Conservation (phyloP, 2,888 invertebrate species). For the Hirtodrosophila confusa region DNA sequence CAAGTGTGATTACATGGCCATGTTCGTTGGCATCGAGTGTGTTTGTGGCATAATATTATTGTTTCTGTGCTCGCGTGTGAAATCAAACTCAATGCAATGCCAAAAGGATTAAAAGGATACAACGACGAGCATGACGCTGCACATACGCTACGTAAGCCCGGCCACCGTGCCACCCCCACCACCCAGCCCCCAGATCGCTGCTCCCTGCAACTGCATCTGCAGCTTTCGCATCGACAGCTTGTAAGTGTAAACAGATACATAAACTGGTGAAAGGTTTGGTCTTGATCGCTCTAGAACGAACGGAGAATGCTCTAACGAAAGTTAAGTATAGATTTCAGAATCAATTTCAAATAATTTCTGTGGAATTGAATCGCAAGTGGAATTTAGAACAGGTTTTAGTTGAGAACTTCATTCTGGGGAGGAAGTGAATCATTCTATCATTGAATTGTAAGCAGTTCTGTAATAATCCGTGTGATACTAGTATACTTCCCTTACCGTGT, state of each 20-base stretch:
- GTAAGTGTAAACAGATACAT: constrained; percentile 76
- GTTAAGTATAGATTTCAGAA: too few species aligned
- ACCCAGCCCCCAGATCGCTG: background rate
- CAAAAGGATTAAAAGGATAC: constrained; percentile 79
- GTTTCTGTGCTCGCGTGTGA: constrained; percentile 80
- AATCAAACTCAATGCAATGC: constrained; percentile 77
- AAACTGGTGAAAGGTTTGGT: constrained; percentile 31
- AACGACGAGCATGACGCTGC: constrained; percentile 50
- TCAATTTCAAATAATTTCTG: too few species aligned
- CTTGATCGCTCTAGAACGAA: constrained; percentile 10
- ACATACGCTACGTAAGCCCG: constrained; percentile 38
- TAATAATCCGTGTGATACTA: too few species aligned
- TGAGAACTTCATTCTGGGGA: too few species aligned
- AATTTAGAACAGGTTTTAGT: too few species aligned
- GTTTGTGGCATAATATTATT: constrained; percentile 80
- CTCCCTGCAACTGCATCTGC: constrained; percentile 10
- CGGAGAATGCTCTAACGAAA: constrained; percentile 17
- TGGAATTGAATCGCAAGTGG: too few species aligned
- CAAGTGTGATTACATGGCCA: constrained; percentile 79
- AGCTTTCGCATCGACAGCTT: constrained; percentile 52
- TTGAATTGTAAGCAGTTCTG: too few species aligned
- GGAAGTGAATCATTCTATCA: too few species aligned
- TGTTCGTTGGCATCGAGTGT: constrained; percentile 72
- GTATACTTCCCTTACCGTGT: background rate
- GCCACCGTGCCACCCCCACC: too few species aligned